Percentiles rank a stretch among this genome's conserved stretches.
phyloP scores from a whole-genome alignment of 2,888 invertebrate species.

The Heliconius charithonia region DNA sequence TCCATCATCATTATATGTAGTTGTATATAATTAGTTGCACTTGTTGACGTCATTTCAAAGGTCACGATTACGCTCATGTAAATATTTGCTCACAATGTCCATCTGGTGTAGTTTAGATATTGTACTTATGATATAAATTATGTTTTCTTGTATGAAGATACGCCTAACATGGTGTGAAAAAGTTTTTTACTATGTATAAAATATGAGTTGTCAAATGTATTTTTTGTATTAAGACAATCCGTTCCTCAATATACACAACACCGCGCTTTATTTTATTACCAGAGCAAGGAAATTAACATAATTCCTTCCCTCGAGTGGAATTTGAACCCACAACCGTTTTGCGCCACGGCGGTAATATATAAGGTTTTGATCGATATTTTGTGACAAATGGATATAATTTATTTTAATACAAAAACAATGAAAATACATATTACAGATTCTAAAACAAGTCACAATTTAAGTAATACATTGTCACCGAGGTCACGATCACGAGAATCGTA shows the following conservation, averaged over 20 bases:
- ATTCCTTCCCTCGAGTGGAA: no score
- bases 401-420: no score
- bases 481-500: conserved; percentile 17
- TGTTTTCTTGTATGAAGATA: background rate
- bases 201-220: no score
- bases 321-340: no score
- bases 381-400: no score
- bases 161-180: background rate
- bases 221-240: no score
- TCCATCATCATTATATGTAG: conserved; percentile 34
- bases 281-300: no score
- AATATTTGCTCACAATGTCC: conserved; percentile 11
- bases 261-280: no score
- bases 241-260: no score
- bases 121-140: background rate
- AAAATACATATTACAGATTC: no score
- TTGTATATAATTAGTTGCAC: conserved; percentile 3
- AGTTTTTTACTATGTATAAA: background rate
- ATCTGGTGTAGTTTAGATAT: conserved; percentile 10
- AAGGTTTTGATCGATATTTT: no score
- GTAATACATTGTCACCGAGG: conserved; percentile 3
- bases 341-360: no score
- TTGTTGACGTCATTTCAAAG: conserved; percentile 29
- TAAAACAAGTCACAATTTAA: background rate
- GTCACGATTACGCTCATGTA: conserved; percentile 28